Evolutionary conservation across 2,113 vertebrate genomes (phyloP).

Genomic region (Psephotus haematonotus): DNA sequence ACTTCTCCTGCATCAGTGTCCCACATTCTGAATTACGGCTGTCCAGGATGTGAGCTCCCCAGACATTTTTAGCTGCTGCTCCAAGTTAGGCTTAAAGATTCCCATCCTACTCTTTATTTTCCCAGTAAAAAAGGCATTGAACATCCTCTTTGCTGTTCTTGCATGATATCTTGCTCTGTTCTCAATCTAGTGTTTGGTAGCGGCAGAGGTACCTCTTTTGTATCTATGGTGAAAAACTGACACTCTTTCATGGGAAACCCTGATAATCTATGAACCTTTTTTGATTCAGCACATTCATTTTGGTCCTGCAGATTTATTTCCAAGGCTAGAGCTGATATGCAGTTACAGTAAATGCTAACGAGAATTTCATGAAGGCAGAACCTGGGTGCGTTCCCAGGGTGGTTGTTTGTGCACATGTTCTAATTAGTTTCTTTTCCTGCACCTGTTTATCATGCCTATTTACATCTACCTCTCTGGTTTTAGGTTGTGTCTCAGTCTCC

Average conservation of each 20-base stretch:
- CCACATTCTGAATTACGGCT: background rate
- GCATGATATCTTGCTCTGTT: background rate
- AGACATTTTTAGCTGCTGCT: background rate
- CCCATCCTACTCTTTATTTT: background rate
- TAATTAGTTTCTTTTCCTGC: background rate
- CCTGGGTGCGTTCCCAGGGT: accelerated
- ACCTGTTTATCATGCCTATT: background rate
- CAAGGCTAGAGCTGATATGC: background rate
- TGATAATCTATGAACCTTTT: background rate
- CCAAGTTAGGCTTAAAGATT: background rate
- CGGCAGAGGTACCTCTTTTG: background rate
- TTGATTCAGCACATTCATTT: background rate
- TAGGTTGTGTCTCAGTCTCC: background rate
- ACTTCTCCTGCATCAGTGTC: background rate
- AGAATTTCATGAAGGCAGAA: background rate
- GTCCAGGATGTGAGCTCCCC: background rate
- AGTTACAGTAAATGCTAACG: background rate
- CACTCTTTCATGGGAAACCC: background rate
- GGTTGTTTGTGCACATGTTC: accelerated
- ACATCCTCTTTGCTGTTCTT: background rate
- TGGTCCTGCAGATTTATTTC: background rate
- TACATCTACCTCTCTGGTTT: background rate
- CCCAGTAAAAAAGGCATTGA: background rate
- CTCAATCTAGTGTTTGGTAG: background rate
- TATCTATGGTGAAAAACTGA: background rate